These are phyloP conservation scores for Tenthredo distinguenda DNA, from an alignment of 2,888 invertebrate genomes.

Conservation along the genomic window DNA sequence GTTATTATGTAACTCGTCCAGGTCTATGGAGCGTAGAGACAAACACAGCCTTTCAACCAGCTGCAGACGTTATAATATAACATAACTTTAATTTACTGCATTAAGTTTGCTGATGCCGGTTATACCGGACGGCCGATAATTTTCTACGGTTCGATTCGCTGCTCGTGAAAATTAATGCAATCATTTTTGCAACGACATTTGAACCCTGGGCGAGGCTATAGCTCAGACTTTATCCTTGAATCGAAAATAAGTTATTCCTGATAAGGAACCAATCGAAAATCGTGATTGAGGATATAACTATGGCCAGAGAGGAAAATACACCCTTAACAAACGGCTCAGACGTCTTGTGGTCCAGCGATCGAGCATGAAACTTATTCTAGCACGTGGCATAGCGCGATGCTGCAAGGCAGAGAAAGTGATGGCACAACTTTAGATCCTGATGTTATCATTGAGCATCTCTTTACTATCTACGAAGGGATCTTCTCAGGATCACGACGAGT, in stretches of 20 bases:
- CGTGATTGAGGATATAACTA: background rate
- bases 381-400: constrained; percentile 33
- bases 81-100: background rate
- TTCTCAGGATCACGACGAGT: constrained; percentile 66
- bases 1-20: constrained; percentile 68
- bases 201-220: background rate
- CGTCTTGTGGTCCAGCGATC: background rate
- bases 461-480: constrained; percentile 69
- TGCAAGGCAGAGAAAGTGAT: constrained; percentile 70
- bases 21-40: constrained; percentile 46
- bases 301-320: background rate
- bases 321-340: background rate
- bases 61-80: background rate
- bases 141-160: constrained; percentile 5
- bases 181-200: background rate
- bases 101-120: background rate
- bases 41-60: background rate
- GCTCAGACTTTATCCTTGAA: background rate
- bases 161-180: constrained; percentile 27
- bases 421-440: constrained; percentile 72
- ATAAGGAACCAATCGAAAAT: background rate
- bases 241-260: background rate
- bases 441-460: constrained; percentile 65
- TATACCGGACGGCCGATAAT: background rate
- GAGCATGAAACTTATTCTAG: background rate